phyloP scores from a whole-genome alignment of 2,888 invertebrate genomes.

The Agrypnus murinus region DNA sequence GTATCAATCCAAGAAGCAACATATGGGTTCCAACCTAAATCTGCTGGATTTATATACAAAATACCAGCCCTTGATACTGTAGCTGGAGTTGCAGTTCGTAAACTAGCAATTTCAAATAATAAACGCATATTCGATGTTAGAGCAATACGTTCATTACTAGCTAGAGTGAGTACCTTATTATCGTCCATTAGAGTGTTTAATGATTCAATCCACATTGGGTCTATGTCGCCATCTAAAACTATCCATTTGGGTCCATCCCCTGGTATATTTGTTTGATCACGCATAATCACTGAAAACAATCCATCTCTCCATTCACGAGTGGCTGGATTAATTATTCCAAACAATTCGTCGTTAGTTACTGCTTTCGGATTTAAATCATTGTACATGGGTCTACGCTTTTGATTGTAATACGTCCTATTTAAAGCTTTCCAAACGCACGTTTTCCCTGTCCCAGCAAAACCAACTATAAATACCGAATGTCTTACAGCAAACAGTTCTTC shows the following conservation, averaged over 20 bases:
- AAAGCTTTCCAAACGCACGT: constrained; percentile 95
- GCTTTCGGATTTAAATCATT: constrained; percentile 97
- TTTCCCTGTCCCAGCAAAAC: constrained; percentile 93
- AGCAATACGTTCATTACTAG: constrained; percentile 95
- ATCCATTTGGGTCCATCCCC: constrained; percentile 95
- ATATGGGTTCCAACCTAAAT: constrained; percentile 96
- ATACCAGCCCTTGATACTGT: constrained; percentile 97
- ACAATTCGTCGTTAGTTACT: constrained; percentile 95
- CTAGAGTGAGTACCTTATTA: constrained; percentile 94
- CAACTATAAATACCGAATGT: constrained; percentile 85
- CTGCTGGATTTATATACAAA: constrained; percentile 93
- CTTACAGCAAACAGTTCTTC: constrained; percentile 95
- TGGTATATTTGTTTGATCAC: constrained; percentile 92
- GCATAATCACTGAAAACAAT: constrained; percentile 93
- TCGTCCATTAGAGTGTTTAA: constrained; percentile 98
- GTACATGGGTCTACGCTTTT: constrained; percentile 87
- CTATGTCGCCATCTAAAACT: constrained; percentile 95
- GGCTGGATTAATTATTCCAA: constrained; percentile 94
- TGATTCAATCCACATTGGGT: constrained; percentile 99
- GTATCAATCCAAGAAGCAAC: constrained; percentile 93
- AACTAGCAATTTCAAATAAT: constrained; percentile 93
- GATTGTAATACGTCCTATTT: constrained; percentile 86
- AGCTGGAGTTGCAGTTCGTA: constrained; percentile 95
- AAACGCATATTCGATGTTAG: constrained; percentile 91
- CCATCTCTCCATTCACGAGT: constrained; percentile 96